Base-by-base conservation (phyloP, 2,113 vertebrate species). In the Apistogramma diplotaenia region DNA sequence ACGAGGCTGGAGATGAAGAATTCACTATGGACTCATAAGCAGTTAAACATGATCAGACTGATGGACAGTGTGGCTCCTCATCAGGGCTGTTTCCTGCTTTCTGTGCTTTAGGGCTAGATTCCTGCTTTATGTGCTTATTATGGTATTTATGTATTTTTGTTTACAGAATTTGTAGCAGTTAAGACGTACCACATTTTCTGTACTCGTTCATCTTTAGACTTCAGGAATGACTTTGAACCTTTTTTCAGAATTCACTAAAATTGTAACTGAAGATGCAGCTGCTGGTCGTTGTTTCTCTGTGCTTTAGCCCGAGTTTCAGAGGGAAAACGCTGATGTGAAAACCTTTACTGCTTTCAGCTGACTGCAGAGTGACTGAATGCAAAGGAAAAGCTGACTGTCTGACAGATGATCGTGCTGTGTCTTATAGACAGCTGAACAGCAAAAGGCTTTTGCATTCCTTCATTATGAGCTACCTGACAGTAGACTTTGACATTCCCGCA, bases 111-210 rank as follows among this genome's bases (percentile, higher is more conserved):
- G 33, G 33, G 33, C 33, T 35, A 35, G 33, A 35, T 57, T 79
- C 51, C 81, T 87, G 79, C 83, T 91, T 67, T 72, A 57, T 79
- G 79, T 87, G 83, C 56, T 86, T 61, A 37, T 86, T 61, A 37
- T 65, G 82, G 74, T 82, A 56, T 74, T 85, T 46, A 74, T 78
- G 83, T 89, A 37, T 79, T 77, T 84, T 78, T 83, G 79, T 87
- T 87, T 89, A 84, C 82, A 61, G 51, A 89, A 84, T 74, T 80
- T 85, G 92, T 93, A 93, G 92, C 91, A 90, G 49, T 78, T 79
- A 53, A 65, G 62, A 62, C 27, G 67, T 70, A 62, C 53, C 80
- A 79, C 25, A 40, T 78, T 73, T 79, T 60, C 78, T 83, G 18
- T 78, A 55, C 31, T 65, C 31, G 54, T 77, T 12, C 70, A 9